Percentiles rank a stretch among this genome's conserved stretches.
Conservation (phyloP, 2,113 vertebrate genomes). For the Lepus timidus region DNA sequence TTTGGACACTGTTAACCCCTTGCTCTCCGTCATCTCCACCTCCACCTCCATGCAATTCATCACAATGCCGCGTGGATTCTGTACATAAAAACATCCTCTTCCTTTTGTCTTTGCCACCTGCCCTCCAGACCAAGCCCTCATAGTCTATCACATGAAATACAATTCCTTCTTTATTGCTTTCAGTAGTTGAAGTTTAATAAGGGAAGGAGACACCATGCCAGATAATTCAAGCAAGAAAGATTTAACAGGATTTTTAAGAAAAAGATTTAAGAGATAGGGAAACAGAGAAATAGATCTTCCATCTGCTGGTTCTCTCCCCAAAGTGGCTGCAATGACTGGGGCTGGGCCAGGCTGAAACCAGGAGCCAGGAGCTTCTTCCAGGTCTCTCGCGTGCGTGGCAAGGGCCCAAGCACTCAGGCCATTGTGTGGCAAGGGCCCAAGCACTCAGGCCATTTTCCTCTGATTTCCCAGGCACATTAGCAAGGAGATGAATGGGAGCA, state of each 20-base stretch:
- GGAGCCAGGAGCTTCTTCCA: too few relatives aligned
- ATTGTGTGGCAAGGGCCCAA: too few relatives aligned
- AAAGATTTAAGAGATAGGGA: too few relatives aligned
- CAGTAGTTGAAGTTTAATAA: background rate
- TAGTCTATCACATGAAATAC: background rate
- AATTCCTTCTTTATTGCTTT: background rate
- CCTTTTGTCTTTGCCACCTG: background rate
- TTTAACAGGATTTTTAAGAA: background rate
- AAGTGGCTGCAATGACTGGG: too few relatives aligned
- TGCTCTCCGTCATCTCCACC: background rate
- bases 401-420: too few relatives aligned
- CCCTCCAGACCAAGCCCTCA: background rate
- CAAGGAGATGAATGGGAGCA: too few relatives aligned
- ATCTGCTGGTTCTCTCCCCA: too few relatives aligned
- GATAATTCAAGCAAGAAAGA: background rate
- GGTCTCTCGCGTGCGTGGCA: too few relatives aligned
- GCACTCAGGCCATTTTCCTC: too few relatives aligned
- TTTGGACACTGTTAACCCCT: background rate
- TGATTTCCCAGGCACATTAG: too few relatives aligned
- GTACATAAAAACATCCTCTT: background rate
- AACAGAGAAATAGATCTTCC: too few relatives aligned
- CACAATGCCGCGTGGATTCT: background rate
- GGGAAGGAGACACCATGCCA: background rate
- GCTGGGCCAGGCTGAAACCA: too few relatives aligned
- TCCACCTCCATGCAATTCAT: background rate